Conservation (phyloP, 2,113 vertebrate genomes). For the Phalacrocorax pelagicus region DNA sequence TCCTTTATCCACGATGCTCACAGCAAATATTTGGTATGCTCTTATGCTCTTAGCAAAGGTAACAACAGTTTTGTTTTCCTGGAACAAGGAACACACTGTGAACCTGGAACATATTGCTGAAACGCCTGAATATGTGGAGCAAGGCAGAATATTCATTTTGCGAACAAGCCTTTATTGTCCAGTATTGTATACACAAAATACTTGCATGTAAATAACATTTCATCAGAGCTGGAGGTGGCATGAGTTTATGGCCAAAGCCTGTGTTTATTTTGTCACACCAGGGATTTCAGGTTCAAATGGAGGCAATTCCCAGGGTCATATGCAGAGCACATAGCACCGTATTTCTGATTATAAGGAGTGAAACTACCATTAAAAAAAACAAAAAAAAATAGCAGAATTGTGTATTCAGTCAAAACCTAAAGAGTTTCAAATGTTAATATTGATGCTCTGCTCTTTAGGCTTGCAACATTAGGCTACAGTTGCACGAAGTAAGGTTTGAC, state of each 20-base stretch:
- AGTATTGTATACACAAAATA: background rate
- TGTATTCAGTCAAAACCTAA: background rate
- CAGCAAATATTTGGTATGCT: background rate
- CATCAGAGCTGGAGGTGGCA: background rate
- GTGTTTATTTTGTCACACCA: background rate
- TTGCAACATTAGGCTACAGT: background rate
- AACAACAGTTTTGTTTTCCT: background rate
- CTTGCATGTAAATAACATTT: constrained; percentile 14
- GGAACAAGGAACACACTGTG: constrained; percentile 3
- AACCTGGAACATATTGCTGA: background rate
- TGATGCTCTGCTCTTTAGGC: background rate
- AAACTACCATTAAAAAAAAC: background rate
- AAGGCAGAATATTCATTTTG: background rate
- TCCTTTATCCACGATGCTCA: background rate
- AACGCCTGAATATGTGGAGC: background rate
- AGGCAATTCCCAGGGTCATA: background rate
- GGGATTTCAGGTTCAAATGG: background rate
- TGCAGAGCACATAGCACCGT: background rate
- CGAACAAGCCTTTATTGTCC: constrained; percentile 50
- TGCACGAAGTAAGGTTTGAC: background rate
- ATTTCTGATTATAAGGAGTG: background rate
- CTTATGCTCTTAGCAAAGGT: background rate
- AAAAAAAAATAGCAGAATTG: background rate
- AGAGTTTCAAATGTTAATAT: background rate
- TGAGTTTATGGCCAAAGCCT: background rate